Conservation (phyloP, 1,140 invertebrate genomes). For the Campoletis sonorensis region DNA sequence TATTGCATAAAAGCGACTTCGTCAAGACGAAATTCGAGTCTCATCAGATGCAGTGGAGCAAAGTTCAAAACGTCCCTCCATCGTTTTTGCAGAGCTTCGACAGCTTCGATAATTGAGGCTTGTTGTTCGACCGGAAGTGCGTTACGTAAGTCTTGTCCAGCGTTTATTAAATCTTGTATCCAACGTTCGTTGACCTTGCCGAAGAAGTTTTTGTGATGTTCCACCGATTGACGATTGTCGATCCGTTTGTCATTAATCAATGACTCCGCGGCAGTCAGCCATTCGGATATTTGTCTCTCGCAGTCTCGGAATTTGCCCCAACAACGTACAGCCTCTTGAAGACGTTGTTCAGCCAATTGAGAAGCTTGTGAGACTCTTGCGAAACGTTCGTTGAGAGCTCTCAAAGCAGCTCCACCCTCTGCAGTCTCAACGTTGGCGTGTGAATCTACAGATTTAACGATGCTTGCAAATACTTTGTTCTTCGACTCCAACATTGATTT, state of each 20-base stretch:
- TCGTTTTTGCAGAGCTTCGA: conserved; percentile 83
- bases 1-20: conserved; percentile 90
- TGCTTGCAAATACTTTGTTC: conserved; percentile 94
- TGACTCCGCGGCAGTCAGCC: conserved; percentile 89
- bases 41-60: conserved; percentile 90
- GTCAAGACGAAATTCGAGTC: conserved; percentile 92
- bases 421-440: conserved; percentile 84
- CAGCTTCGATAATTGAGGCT: conserved; percentile 81
- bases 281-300: conserved; percentile 88
- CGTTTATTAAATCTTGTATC: conserved; percentile 87
- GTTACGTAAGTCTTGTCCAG: conserved; percentile 87
- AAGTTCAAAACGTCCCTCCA: conserved; percentile 88
- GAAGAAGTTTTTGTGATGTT: conserved; percentile 90
- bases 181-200: conserved; percentile 89
- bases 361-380: conserved; percentile 83
- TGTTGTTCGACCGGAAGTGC: conserved; percentile 83
- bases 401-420: conserved; percentile 84
- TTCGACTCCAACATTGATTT: conserved; percentile 96
- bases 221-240: conserved; percentile 88
- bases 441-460: conserved; percentile 85
- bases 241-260: conserved; percentile 88
- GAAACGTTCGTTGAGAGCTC: conserved; percentile 90
- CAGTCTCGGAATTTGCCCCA: conserved; percentile 92
- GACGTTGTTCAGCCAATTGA: conserved; percentile 86
- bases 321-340: conserved; percentile 87